Conservation (phyloP, 1,140 invertebrate genomes). For the Drosophila lowei region DNA sequence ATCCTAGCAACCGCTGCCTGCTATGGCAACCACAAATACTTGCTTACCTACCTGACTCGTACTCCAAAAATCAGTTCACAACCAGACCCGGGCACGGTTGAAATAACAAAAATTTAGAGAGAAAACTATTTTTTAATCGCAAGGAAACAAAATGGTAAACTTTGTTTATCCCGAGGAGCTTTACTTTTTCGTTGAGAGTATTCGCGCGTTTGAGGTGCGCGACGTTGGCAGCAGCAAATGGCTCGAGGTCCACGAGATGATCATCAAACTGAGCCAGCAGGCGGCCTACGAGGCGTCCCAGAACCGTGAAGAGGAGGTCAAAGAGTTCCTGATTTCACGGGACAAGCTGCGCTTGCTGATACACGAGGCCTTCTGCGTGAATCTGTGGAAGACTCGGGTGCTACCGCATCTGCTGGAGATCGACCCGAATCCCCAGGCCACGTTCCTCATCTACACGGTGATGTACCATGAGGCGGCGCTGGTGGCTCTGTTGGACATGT, state of each 20-base stretch:
- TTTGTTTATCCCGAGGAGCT: constrained; percentile 79
- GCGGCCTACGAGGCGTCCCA: constrained; percentile 88
- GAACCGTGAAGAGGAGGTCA: constrained; percentile 88
- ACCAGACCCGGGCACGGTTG: not conserved
- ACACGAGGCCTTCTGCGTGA: constrained; percentile 90
- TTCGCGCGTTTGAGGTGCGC: constrained; percentile 68
- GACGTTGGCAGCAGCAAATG: constrained; percentile 84
- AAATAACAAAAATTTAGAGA: not conserved
- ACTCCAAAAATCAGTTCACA: not conserved
- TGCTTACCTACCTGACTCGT: constrained; percentile 1
- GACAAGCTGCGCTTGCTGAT: constrained; percentile 87
- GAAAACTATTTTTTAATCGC: not conserved
- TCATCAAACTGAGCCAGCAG: constrained; percentile 91
- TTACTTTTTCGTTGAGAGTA: constrained; percentile 76
- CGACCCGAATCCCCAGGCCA: constrained; percentile 86
- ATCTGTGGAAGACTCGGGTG: constrained; percentile 90
- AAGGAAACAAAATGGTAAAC: constrained; percentile 55
- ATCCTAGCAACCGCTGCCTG: constrained; percentile 54
- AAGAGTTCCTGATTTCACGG: constrained; percentile 85
- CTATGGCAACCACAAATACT: constrained; percentile 46
- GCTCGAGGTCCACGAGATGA: constrained; percentile 89
- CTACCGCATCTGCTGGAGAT: constrained; percentile 88
- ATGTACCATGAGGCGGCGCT: constrained; percentile 89
- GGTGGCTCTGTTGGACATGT: constrained; percentile 88
- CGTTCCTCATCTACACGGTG: constrained; percentile 89